Conservation (phyloP, 2,888 invertebrate genomes). For the Oligia latruncula region DNA sequence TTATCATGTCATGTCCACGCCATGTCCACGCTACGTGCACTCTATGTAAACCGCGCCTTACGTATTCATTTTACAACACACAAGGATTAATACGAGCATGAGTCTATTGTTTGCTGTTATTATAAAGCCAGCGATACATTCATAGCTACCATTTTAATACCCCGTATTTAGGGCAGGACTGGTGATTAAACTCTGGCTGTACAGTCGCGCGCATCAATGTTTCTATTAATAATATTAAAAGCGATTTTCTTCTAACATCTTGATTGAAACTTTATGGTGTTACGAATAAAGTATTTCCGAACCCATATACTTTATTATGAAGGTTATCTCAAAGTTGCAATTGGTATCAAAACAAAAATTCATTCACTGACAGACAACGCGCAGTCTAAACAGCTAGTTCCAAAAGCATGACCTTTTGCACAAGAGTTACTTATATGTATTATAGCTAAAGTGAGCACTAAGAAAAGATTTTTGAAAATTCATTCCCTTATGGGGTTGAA, state of each 20-base stretch:
- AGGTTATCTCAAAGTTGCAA: neutral
- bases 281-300: neutral
- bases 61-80: constrained; percentile 50
- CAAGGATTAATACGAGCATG: constrained; percentile 44
- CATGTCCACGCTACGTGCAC: neutral
- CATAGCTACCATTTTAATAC: constrained; percentile 59
- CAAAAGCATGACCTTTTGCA: neutral
- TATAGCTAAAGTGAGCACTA: neutral
- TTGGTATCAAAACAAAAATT: neutral
- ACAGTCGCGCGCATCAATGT: constrained; percentile 20
- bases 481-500: too few relatives aligned
- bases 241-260: neutral
- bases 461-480: too few relatives aligned
- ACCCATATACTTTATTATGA: neutral
- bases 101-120: constrained; percentile 61
- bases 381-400: neutral
- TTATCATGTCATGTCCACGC: neutral
- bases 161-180: constrained; percentile 54
- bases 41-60: constrained; percentile 20
- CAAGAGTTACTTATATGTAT: neutral
- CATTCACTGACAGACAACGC: neutral
- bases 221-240: constrained; percentile 1
- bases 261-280: neutral
- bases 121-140: constrained; percentile 58
- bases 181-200: constrained; percentile 54